Base-by-base conservation (phyloP, 2,888 invertebrate species). In the Lumbricus terrestris region DNA sequence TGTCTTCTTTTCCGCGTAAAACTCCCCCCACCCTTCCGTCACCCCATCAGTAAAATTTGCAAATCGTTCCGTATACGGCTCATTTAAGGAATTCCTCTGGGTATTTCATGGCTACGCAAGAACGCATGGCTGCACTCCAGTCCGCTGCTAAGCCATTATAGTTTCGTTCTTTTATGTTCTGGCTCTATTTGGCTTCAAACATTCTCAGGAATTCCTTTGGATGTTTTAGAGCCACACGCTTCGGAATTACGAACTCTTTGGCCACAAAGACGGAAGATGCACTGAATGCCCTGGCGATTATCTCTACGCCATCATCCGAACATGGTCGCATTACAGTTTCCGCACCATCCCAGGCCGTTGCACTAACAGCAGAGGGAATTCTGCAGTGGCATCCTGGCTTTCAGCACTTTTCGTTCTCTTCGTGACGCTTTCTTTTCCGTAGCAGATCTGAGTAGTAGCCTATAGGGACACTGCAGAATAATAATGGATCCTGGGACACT, bases 191-290 rank as follows among this genome's bases (percentile, higher is more conserved):
- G 47, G 47, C 20, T 3, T 47, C 6, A 1, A 1, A 47, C 69
- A n/a, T 69, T 69, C n/a, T 69, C 69, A n/a, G 29, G n/a, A 69
- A 69, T 69, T 69, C 69, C 29, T 69, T 69, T 69, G 69, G 69
- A 69, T n/a, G 69, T 69, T 69, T 69, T 85, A 90, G 90, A 47
- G 69, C 54, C 20, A 88, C 34, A 54, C 88, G 3, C 42, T 90
- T 29, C 16, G 16, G 37, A 42, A 42, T 34, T 69, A 89, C 42
- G 90, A 90, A 40, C 34, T 94, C 35, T 93, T 93, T 89, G 94
- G 94, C n/a, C 94, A 94, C 90, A 88, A 93, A 33, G 93, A 94
- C 90, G 93, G 92, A 6, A 42, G 92, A 29, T 37, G 85, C 11
- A 94, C 93, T 1, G 40, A 34, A 34, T 90, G 90, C 37, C 90